Conservation (phyloP, 1,140 invertebrate genomes). For the Antheraea pernyi region DNA sequence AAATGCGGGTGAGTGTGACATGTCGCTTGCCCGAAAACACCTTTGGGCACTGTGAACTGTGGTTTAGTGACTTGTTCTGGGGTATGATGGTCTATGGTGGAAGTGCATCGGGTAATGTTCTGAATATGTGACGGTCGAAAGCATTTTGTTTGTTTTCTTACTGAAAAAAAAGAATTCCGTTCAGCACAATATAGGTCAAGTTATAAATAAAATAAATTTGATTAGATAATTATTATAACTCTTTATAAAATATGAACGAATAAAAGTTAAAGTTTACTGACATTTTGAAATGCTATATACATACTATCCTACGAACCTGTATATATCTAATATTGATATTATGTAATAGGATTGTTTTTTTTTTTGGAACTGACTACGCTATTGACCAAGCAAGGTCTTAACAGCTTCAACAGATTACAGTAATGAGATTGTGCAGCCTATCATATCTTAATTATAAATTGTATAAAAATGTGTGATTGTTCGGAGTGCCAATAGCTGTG, state of each 20-base stretch:
- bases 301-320: too few relatives aligned
- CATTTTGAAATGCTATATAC: too few relatives aligned
- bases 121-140: conserved; percentile 22
- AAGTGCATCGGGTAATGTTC: conserved; percentile 81
- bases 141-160: background rate
- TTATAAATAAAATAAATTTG: background rate
- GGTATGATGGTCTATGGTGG: conserved; percentile 78
- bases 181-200: background rate
- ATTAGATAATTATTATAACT: background rate
- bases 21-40: conserved; percentile 87
- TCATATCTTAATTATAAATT: too few relatives aligned
- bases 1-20: conserved; percentile 89
- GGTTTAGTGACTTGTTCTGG: conserved; percentile 34
- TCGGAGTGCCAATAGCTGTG: too few relatives aligned
- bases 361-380: too few relatives aligned
- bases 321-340: too few relatives aligned
- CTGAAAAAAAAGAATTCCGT: background rate
- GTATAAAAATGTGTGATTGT: too few relatives aligned
- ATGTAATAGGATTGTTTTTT: too few relatives aligned
- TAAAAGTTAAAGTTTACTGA: background rate
- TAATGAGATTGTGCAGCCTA: too few relatives aligned
- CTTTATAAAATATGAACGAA: background rate
- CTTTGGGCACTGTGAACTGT: conserved; percentile 51
- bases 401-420: too few relatives aligned
- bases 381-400: too few relatives aligned